A percentile compares a stretch with the other conserved stretches of the same genome.
phyloP scores from a whole-genome alignment of 2,113 vertebrate species.

The Parotia lawesii region DNA sequence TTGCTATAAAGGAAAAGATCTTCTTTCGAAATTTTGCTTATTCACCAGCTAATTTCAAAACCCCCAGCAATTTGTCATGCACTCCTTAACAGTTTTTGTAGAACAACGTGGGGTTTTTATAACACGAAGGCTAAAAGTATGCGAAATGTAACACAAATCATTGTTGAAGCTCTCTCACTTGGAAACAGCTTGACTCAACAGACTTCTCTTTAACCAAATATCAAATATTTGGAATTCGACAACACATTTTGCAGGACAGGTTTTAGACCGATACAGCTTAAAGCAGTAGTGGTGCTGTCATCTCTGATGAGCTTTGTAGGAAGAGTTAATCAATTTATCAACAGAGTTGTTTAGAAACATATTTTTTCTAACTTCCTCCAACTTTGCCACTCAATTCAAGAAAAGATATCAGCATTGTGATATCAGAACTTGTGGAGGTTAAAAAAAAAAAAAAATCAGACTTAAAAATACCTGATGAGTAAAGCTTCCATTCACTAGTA shows the following conservation, averaged over 20 bases:
- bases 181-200: neutral
- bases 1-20: neutral
- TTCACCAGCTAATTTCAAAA: neutral
- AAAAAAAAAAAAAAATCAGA: neutral
- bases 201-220: neutral
- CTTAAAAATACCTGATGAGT: neutral
- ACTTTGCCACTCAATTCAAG: neutral
- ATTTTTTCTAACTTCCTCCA: neutral
- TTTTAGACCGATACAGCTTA: neutral
- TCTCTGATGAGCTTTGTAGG: neutral
- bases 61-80: neutral
- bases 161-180: neutral
- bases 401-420: neutral
- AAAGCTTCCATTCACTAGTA: neutral
- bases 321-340: neutral
- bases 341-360: neutral
- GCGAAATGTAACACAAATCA: neutral
- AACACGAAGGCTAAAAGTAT: fast-evolving
- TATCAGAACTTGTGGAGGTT: neutral
- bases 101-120: fast-evolving
- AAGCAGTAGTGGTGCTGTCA: neutral
- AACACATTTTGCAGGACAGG: neutral
- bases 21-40: neutral
- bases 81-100: neutral
- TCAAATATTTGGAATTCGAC: neutral